Conservation (phyloP, 2,888 invertebrate genomes). For the Noctua janthina region DNA sequence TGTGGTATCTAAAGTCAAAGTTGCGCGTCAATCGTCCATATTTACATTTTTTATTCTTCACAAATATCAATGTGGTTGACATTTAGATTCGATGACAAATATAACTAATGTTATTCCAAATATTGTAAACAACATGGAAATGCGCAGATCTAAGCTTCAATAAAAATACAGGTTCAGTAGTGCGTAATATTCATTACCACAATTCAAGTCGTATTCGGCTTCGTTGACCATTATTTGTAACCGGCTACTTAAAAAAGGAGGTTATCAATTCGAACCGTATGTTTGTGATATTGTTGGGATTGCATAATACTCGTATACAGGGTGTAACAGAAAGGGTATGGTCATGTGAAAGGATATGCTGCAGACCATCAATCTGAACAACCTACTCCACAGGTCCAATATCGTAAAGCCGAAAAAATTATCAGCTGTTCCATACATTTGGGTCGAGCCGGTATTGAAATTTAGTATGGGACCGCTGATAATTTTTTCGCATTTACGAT, state of each 20-base stretch:
- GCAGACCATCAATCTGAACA: too few relatives aligned
- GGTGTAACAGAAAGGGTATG: too few relatives aligned
- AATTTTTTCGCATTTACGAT: too few relatives aligned
- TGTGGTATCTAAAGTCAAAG: neutral
- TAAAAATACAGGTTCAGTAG: neutral
- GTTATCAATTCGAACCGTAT: neutral
- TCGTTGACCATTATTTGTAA: neutral
- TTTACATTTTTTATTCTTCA: neutral
- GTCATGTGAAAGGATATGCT: too few relatives aligned
- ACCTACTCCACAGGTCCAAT: too few relatives aligned
- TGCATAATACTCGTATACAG: neutral
- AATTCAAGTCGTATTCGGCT: neutral
- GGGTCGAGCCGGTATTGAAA: too few relatives aligned
- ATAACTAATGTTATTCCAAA: neutral
- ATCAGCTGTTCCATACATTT: too few relatives aligned
- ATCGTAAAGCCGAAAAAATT: too few relatives aligned
- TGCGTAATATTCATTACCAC: neutral
- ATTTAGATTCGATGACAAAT: constrained; percentile 1
- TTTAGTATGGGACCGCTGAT: too few relatives aligned
- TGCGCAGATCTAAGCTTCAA: neutral
- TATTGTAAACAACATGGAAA: neutral
- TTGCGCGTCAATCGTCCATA: neutral
- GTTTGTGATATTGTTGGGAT: neutral
- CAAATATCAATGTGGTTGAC: neutral
- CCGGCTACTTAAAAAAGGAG: neutral